These are phyloP conservation scores for Sinocyclocheilus rhinocerous DNA, from an alignment of 2,113 vertebrate species.

Conservation along the genomic window DNA sequence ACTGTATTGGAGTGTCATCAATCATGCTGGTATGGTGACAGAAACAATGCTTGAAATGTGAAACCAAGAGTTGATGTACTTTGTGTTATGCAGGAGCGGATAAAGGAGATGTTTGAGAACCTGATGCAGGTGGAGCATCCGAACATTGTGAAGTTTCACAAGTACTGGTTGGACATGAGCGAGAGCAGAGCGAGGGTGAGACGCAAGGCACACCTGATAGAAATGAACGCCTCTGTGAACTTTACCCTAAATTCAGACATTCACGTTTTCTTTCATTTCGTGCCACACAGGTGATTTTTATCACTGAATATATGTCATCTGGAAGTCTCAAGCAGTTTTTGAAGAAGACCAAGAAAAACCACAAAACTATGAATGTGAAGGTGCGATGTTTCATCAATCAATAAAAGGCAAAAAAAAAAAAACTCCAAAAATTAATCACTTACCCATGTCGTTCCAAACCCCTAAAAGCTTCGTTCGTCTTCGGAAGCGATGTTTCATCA, in stretches of 20 bases:
- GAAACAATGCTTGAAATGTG: too few species aligned
- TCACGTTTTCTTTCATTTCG: neutral
- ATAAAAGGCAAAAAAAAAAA: too few species aligned
- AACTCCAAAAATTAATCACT: too few species aligned
- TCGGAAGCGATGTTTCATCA: too few species aligned
- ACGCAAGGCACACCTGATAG: neutral
- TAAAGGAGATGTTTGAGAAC: conserved; percentile 94
- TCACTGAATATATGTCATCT: conserved; percentile 95
- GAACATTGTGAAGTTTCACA: conserved; percentile 96
- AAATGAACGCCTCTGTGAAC: neutral
- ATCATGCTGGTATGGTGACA: neutral
- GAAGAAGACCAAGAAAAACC: conserved; percentile 97
- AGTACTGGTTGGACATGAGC: conserved; percentile 92
- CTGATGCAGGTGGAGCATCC: conserved; percentile 93
- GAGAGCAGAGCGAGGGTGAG: conserved; percentile 84
- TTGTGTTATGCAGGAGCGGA: conserved; percentile 82
- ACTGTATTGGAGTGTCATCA: neutral
- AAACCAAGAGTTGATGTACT: too few species aligned
- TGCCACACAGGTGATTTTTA: conserved; percentile 87
- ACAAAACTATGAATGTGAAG: conserved; percentile 94
- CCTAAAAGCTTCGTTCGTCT: too few species aligned
- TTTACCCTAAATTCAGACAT: conserved; percentile 4
- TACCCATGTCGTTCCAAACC: too few species aligned
- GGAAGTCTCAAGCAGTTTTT: conserved; percentile 96
- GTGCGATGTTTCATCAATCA: conserved; percentile 58